Percentiles rank a stretch among this genome's conserved stretches.
Conservation (phyloP, 2,888 invertebrate species). For the Tinea semifulvella region DNA sequence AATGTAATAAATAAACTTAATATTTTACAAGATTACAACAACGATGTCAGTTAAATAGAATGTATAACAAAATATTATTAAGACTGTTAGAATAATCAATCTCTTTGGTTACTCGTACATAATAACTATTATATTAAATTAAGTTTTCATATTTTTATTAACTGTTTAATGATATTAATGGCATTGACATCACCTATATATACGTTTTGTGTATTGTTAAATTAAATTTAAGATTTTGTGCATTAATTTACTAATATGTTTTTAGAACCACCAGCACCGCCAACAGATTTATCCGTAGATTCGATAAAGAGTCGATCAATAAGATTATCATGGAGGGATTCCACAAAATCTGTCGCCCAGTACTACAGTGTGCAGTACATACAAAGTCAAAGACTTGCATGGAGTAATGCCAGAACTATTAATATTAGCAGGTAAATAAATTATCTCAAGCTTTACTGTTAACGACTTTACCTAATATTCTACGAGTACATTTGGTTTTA, state of each 20-base stretch:
- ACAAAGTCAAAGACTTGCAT: conserved; percentile 40
- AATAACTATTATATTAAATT: no score
- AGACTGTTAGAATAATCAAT: no score
- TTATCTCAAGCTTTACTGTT: no score
- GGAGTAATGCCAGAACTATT: conserved; percentile 47
- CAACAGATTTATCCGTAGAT: conserved; percentile 53
- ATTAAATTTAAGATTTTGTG: neutral
- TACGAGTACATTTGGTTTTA: neutral
- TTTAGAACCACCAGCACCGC: conserved; percentile 53
- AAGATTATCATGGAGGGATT: conserved; percentile 54
- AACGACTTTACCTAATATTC: no score
- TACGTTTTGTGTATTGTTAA: conserved; percentile 9
- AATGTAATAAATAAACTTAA: no score
- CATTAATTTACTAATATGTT: neutral
- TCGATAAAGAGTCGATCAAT: conserved; percentile 52
- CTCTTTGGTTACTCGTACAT: no score
- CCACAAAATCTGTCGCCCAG: conserved; percentile 44
- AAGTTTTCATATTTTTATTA: no score
- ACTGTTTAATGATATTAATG: no score
- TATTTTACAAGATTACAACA: no score
- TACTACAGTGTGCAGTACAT: conserved; percentile 54
- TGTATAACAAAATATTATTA: no score
- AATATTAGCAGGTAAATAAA: conserved; percentile 49
- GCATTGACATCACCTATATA: no score
- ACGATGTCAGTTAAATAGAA: no score